These are phyloP conservation scores for Dipus sagitta DNA, from an alignment of 2,797 vertebrate species.

Conservation along the genomic window DNA sequence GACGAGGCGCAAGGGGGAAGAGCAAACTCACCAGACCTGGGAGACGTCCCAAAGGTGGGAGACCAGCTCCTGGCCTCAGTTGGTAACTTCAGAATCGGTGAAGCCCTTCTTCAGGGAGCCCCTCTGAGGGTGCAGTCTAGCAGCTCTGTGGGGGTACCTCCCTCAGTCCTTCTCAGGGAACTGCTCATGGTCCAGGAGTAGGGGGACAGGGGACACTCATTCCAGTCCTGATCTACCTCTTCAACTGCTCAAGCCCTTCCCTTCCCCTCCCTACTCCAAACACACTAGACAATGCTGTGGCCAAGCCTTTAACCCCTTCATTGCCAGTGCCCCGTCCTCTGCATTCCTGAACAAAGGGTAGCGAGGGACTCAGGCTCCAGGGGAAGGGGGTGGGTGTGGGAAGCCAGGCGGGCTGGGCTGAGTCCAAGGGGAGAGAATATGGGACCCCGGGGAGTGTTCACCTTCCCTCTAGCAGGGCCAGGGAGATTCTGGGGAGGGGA, in stretches of 20 bases:
- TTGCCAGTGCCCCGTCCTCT: not conserved
- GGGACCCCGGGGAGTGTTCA: not conserved
- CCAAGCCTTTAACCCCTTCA: constrained; percentile 71
- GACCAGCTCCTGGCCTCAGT: constrained; percentile 16
- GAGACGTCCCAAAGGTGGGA: constrained; percentile 2
- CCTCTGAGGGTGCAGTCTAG: not conserved
- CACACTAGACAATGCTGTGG: constrained; percentile 49
- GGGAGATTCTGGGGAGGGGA: not conserved
- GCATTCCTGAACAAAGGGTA: not conserved
- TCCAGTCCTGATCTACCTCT: constrained; percentile 64
- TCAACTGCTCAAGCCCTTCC: constrained; percentile 50
- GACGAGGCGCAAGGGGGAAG: not conserved
- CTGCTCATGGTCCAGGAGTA: constrained; percentile 70
- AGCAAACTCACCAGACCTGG: constrained; percentile 74
- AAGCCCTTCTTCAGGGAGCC: not conserved
- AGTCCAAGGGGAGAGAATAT: not conserved
- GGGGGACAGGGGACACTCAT: constrained; percentile 40
- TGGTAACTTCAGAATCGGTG: not conserved
- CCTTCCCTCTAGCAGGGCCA: not conserved
- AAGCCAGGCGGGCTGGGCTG: not conserved
- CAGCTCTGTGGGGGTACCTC: constrained; percentile 1
- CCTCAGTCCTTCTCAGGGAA: constrained; percentile 5
- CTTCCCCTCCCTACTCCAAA: constrained; percentile 74
- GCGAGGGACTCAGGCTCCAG: not conserved
- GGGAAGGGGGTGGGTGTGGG: not conserved